phyloP scores from a whole-genome alignment of 2,888 invertebrate species.

The Cynaeus angustus region DNA sequence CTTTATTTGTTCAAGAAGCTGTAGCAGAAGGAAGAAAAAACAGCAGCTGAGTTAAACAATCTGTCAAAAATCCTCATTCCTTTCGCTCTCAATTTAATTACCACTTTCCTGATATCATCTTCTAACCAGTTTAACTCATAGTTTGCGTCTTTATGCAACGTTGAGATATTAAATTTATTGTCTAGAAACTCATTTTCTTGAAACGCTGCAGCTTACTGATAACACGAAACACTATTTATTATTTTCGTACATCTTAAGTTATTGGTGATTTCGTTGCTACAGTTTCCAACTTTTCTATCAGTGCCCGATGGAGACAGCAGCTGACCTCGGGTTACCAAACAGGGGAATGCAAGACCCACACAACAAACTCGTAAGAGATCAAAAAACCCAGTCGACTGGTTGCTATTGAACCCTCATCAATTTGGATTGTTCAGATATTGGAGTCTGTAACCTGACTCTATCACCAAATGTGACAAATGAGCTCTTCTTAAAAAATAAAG shows the following conservation, averaged over 20 bases:
- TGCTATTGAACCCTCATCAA: slow-evolving; percentile 44
- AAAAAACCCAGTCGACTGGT: slow-evolving; percentile 43
- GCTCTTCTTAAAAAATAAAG: slow-evolving; percentile 6
- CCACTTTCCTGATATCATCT: too few relatives aligned
- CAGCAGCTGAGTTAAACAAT: too few relatives aligned
- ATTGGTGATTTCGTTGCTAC: slow-evolving; percentile 27
- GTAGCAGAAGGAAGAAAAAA: too few relatives aligned
- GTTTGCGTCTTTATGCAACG: too few relatives aligned
- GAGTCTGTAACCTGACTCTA: slow-evolving; percentile 21
- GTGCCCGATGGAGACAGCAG: slow-evolving; percentile 47
- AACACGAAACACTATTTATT: not conserved
- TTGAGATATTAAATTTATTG: not conserved
- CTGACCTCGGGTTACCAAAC: slow-evolving; percentile 51
- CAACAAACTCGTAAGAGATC: slow-evolving; percentile 46
- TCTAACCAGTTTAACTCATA: too few relatives aligned
- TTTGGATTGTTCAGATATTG: slow-evolving; percentile 40
- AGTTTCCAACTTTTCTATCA: slow-evolving; percentile 28
- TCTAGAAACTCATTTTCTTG: not conserved
- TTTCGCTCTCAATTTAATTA: too few relatives aligned
- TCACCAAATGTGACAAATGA: slow-evolving; percentile 22
- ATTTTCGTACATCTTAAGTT: not conserved
- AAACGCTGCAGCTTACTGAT: not conserved
- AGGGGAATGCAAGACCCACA: slow-evolving; percentile 46
- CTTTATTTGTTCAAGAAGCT: slow-evolving; percentile 5
- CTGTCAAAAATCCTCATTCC: too few relatives aligned